Evolutionary conservation across 35 echinoderm and acorn worm genomes (phyloP), one percentile per base, ranked within the genome.

Genomic region (Ophioderma brevispina): DNA sequence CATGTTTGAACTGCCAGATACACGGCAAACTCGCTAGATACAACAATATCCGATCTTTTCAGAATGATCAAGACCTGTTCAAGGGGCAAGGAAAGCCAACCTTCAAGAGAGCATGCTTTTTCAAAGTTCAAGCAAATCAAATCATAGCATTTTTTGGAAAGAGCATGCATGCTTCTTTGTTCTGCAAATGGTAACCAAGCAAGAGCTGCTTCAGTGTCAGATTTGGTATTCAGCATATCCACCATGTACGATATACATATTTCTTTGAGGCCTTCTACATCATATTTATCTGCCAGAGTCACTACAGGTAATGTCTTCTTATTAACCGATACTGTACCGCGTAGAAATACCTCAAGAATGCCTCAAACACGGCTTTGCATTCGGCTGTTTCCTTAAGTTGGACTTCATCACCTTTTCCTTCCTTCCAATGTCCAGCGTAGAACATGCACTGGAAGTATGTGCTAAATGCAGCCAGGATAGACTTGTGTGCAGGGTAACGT

Each of bases 331-430:
- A 70, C 59, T 1, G 59, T 2, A 30, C 59, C 59, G 28, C 59
- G 59, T 70, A 70, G 59, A 70, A 70, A 70, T 70, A 70, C n/a
- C 59, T 70, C 59, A 70, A 70, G 28, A 70, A 70, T 25, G 28
- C n/a, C 28, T 70, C 59, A 70, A 70, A 70, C 4, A 25, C 59
- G 1, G 1, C 28, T 70, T 70, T 25, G n/a, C 59, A 70, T 3
- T 25, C 23, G 2, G 15, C 6, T 25, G 4, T 30, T 25, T 70
- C 59, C 23, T 70, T 3, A 13, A 70, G 59, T 25, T 2, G 10
- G 59, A 70, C 28, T 25, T 70, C 59, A 25, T 25, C 23, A 70
- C 28, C 28, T 13, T 25, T 30, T 8, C 59, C 59, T 30, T 70
- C 59, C n/a, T 30, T 70, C 59, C 59, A 70, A 4, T 8, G 3